Evolutionary conservation across 2,113 vertebrate genomes (phyloP).

Genomic region (Pelusios castaneus): DNA sequence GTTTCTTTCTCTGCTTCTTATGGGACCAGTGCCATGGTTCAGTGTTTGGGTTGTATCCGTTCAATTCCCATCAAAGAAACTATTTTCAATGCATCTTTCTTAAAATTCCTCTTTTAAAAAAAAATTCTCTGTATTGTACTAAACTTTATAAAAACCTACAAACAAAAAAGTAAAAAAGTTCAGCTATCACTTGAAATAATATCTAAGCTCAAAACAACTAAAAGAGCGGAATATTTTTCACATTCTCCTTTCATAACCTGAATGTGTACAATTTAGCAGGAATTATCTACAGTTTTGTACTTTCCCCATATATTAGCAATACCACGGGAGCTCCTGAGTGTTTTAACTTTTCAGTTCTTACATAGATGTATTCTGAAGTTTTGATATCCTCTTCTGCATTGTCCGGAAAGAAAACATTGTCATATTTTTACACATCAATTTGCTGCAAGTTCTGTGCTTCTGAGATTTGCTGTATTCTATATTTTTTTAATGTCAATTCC

Average conservation of each 20-base stretch:
- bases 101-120: too few species aligned
- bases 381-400: not conserved
- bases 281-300: not conserved
- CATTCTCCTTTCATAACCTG: not conserved
- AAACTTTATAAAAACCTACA: not conserved
- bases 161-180: not conserved
- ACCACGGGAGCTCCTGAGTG: not conserved
- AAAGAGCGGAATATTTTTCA: not conserved
- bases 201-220: not conserved
- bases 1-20: not conserved
- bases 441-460: not conserved
- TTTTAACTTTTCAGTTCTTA: not conserved
- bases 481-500: not conserved
- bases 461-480: not conserved
- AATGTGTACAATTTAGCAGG: not conserved
- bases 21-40: not conserved
- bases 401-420: not conserved
- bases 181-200: not conserved
- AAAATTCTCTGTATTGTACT: not conserved
- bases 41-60: not conserved
- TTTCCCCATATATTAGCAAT: not conserved
- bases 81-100: too few species aligned
- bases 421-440: not conserved
- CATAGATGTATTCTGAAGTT: not conserved
- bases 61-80: not conserved